Evolutionary conservation across 2,113 vertebrate species (phyloP).

Genomic region (Scomber japonicus): DNA sequence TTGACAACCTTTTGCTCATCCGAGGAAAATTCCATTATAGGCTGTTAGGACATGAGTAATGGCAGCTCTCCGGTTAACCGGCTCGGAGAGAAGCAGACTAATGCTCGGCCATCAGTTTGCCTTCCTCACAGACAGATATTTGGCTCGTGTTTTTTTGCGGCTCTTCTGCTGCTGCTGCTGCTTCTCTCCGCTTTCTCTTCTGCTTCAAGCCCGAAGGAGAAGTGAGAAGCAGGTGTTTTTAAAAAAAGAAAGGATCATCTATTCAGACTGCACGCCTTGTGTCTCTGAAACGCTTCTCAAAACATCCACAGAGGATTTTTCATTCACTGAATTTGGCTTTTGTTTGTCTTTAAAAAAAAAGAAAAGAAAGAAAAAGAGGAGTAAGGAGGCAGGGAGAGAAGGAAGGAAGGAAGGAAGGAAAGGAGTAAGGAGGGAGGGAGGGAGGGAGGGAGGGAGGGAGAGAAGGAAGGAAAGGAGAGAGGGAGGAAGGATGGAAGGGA

Average conservation of each 20-base stretch:
- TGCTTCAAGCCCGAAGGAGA: constrained; percentile 27
- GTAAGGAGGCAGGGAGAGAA: too few relatives aligned
- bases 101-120: constrained; percentile 59
- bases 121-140: constrained; percentile 42
- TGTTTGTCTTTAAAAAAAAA: background rate
- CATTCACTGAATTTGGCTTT: background rate
- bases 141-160: constrained; percentile 50
- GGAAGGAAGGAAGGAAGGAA: too few relatives aligned
- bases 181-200: constrained; percentile 38
- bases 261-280: background rate
- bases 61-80: constrained; percentile 71
- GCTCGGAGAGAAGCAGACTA: constrained; percentile 63
- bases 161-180: constrained; percentile 27
- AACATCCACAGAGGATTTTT: background rate
- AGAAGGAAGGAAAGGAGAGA: too few relatives aligned
- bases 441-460: too few relatives aligned
- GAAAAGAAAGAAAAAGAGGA: too few relatives aligned
- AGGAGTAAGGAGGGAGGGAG: too few relatives aligned
- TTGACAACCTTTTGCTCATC: constrained; percentile 82
- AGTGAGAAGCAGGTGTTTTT: background rate
- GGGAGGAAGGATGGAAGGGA: too few relatives aligned
- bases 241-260: background rate
- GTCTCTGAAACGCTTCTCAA: background rate
- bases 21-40: constrained; percentile 84
- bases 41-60: constrained; percentile 82